phyloP scores from a whole-genome alignment of 2,113 vertebrate species.

The Phalacrocorax pelagicus region DNA sequence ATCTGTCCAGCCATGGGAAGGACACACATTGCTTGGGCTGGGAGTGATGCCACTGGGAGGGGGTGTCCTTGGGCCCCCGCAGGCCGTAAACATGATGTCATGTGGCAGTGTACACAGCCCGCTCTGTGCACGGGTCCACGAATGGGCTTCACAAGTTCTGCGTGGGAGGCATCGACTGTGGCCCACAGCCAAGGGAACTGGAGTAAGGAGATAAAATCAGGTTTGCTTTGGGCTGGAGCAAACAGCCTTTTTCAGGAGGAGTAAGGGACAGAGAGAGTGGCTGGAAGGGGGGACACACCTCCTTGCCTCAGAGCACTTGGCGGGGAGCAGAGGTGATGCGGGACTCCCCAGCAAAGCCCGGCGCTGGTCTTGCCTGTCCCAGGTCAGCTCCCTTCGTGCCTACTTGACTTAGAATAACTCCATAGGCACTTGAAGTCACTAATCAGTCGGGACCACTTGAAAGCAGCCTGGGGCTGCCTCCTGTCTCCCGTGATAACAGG shows the following conservation, averaged over 20 bases:
- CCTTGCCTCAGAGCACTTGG: accelerated
- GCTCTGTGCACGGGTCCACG: constrained; percentile 25
- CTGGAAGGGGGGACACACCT: background rate
- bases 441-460: constrained; percentile 61
- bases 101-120: constrained; percentile 33
- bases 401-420: constrained; percentile 71
- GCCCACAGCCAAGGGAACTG: constrained; percentile 66
- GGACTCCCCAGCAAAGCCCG: background rate
- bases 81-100: constrained; percentile 49
- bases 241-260: constrained; percentile 31
- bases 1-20: background rate
- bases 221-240: constrained; percentile 66
- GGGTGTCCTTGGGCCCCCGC: constrained; percentile 52
- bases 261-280: background rate
- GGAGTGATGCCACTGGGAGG: background rate
- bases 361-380: background rate
- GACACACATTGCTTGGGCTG: background rate
- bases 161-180: constrained; percentile 58
- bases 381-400: background rate
- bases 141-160: constrained; percentile 47
- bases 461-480: constrained; percentile 41
- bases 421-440: constrained; percentile 50
- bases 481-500: constrained; percentile 13
- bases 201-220: constrained; percentile 67
- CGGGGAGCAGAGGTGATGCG: background rate